These are phyloP conservation scores for Babyrousa celebensis DNA, from an alignment of 2,797 vertebrate genomes.

Conservation along the genomic window DNA sequence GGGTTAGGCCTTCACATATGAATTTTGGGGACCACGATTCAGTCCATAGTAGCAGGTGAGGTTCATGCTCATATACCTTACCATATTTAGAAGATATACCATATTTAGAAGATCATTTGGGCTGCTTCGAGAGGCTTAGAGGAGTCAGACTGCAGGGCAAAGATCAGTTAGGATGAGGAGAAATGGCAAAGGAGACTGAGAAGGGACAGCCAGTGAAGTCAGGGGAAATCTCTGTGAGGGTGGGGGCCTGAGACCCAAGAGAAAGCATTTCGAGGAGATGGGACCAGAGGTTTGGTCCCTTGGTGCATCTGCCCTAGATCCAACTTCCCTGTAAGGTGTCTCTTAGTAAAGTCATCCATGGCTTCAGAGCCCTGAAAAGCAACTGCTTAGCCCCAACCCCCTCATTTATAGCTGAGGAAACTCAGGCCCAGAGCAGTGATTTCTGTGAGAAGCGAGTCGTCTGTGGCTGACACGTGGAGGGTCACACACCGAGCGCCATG, in stretches of 20 bases:
- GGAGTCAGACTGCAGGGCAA: not conserved
- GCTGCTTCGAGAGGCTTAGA: not conserved
- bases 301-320: accelerated
- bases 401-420: not conserved
- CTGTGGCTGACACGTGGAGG: not conserved
- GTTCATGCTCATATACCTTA: too few relatives aligned
- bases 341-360: not conserved
- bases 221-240: not conserved
- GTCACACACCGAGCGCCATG: not conserved
- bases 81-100: too few relatives aligned
- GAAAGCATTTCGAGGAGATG: not conserved
- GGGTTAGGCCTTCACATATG: not conserved
- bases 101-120: not conserved
- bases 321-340: not conserved
- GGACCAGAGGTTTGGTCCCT: not conserved
- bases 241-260: not conserved
- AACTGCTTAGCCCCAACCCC: not conserved
- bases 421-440: not conserved
- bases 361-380: not conserved
- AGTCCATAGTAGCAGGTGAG: not conserved
- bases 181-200: not conserved
- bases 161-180: not conserved
- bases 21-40: not conserved
- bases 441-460: accelerated
- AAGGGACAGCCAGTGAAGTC: not conserved